Base-by-base conservation (phyloP, 2,888 invertebrate species). In the Ganaspis brasiliensis region DNA sequence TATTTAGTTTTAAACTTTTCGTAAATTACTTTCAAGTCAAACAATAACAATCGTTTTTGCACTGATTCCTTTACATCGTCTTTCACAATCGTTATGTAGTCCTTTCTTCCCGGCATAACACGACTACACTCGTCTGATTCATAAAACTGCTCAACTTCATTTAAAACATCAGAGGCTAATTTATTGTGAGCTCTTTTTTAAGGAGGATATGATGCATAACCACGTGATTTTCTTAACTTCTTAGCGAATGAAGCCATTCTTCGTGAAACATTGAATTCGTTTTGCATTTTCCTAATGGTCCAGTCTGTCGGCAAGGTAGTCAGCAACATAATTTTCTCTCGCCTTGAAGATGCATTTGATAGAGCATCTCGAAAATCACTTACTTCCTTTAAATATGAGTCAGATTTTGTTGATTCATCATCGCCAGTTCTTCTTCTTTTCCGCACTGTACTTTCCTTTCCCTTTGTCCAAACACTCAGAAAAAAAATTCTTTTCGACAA, bases 21-120 rank as follows among this genome's bases (percentile, higher is more conserved):
- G 61, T 72, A 52, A n/a, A 72, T 21, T n/a, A 72, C 72, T 59
- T 73, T 71, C 40, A 76, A 10, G 24, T 72, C 72, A 0, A n/a
- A 40, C 14, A 67, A 21, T 8, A 73, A 24, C 4, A 76, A 26
- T 24, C 70, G 21, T 52, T 77, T 73, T 45, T 77, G 77, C n/a
- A 55, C 35, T 52, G 49, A 56, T 16, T 49, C 14, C 5, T 73
- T 63, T n/a, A 45, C 77, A 21, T n/a, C 21, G 24, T 49, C n/a
- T 31, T 19, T 63, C 35, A 55, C 63, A 63, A 72, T 21, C 6
- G 74, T 74, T 14, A 77, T 19, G 14, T n/a, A 74, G 12, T 77
- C 72, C 12, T 74, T 77, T n/a, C 21, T 59, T 2, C 72, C 77
- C 0, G 77, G 77, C 74, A 77, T 74, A 3, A 72, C 31, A 0